phyloP scores from a whole-genome alignment of 53 echinoderm and acorn worm species.

The Henricia sp. region DNA sequence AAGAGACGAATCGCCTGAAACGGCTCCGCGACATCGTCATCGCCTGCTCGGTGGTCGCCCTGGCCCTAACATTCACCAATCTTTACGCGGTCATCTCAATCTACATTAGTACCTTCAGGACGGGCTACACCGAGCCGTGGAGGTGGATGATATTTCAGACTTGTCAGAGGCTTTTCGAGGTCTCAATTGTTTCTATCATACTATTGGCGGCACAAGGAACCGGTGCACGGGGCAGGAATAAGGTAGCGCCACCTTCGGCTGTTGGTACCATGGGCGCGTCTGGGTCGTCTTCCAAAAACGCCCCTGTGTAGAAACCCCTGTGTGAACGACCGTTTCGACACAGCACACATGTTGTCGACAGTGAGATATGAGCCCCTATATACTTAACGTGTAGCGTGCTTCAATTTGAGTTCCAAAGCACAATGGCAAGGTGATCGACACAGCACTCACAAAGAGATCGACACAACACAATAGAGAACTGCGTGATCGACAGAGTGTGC shows the following conservation, averaged over 20 bases:
- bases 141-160: constrained; percentile 73
- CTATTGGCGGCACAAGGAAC: constrained; percentile 67
- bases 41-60: constrained; percentile 61
- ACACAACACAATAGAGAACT: too few relatives aligned
- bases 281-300: not conserved
- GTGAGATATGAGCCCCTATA: too few relatives aligned
- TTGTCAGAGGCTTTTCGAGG: constrained; percentile 67
- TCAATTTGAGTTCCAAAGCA: too few relatives aligned
- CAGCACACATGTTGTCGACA: too few relatives aligned
- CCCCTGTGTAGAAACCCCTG: constrained; percentile 16
- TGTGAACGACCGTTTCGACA: too few relatives aligned
- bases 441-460: too few relatives aligned
- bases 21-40: constrained; percentile 67
- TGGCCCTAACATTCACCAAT: constrained; percentile 56
- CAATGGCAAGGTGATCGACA: too few relatives aligned
- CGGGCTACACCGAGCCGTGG: constrained; percentile 57
- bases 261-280: constrained; percentile 3
- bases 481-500: too few relatives aligned
- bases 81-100: constrained; percentile 68
- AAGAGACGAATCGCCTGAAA: constrained; percentile 56
- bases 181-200: constrained; percentile 63
- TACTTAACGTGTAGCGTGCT: too few relatives aligned
- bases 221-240: constrained; percentile 36
- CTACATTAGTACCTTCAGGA: constrained; percentile 34
- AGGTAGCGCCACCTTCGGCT: constrained; percentile 32